Percentiles rank a stretch among this genome's conserved stretches.
Evolutionary conservation across 2,113 vertebrate genomes (phyloP).

Genomic region (Barbus barbus): DNA sequence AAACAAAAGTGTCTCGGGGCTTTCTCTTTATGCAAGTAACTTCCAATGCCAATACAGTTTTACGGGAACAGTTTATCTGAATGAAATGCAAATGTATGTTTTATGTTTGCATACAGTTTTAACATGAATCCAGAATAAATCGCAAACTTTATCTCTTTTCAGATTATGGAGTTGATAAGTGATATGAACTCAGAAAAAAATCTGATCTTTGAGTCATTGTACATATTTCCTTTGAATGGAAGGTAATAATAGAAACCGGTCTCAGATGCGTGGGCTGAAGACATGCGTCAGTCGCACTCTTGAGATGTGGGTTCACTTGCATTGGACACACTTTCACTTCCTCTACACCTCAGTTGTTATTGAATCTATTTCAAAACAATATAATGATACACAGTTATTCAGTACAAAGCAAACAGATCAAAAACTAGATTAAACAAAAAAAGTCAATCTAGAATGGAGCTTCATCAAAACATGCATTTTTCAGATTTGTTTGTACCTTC

Average conservation of each 20-base stretch:
- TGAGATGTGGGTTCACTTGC: not conserved
- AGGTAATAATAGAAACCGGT: not conserved
- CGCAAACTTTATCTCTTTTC: not conserved
- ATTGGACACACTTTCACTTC: conserved; percentile 17
- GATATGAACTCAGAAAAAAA: not conserved
- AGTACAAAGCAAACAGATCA: not conserved
- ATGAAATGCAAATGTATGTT: not conserved
- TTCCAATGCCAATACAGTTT: not conserved
- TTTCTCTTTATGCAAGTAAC: not conserved
- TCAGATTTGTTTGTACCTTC: not conserved
- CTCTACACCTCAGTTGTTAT: not conserved
- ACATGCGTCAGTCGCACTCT: not conserved
- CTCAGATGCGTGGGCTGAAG: conserved; percentile 31
- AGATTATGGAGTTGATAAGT: not conserved
- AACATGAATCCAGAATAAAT: not conserved
- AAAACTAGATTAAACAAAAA: not conserved
- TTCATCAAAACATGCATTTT: not conserved
- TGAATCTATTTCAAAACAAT: conserved; percentile 1
- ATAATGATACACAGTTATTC: not conserved
- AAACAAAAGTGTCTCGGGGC: not conserved
- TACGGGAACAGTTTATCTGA: not conserved
- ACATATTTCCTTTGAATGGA: not conserved
- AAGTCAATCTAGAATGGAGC: not conserved
- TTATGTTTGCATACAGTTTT: not conserved
- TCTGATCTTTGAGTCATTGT: not conserved